Percentiles rank a stretch among this genome's conserved stretches.
phyloP scores from a whole-genome alignment of 2,888 invertebrate species.

The Synergus japonicus region DNA sequence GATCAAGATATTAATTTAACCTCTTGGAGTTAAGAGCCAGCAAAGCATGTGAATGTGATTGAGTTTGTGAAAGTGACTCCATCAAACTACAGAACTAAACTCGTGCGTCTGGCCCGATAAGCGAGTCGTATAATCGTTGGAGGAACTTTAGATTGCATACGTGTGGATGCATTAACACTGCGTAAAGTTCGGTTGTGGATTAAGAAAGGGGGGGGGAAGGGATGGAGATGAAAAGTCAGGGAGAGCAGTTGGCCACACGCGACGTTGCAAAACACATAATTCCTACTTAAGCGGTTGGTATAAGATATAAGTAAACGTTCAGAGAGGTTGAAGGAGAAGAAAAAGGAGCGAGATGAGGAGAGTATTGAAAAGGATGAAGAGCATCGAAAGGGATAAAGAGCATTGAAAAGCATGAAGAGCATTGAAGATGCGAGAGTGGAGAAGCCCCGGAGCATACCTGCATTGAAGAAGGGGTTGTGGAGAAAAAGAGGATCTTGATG shows the following conservation, averaged over 20 bases:
- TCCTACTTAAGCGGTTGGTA: conserved; percentile 54
- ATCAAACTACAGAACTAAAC: conserved; percentile 4
- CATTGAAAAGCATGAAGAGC: conserved; percentile 26
- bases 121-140: conserved; percentile 25
- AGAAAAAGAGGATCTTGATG: conserved; percentile 2
- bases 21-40: neutral
- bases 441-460: conserved; percentile 13
- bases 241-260: conserved; percentile 58
- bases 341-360: neutral
- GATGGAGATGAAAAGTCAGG: conserved; percentile 43
- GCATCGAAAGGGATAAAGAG: conserved; percentile 18
- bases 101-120: conserved; percentile 15
- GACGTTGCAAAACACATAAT: conserved; percentile 60
- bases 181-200: conserved; percentile 41
- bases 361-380: neutral
- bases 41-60: neutral
- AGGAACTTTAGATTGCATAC: conserved; percentile 21
- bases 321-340: neutral
- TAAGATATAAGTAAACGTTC: neutral
- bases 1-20: conserved; percentile 16
- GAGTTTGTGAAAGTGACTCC: conserved; percentile 1
- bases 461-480: conserved; percentile 2
- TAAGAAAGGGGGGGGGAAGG: conserved; percentile 41
- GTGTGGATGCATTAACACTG: conserved; percentile 35
- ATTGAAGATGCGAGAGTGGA: conserved; percentile 21